Evolutionary conservation across 2,113 vertebrate species (phyloP), one percentile per base, ranked within the genome.

Genomic region (Phylloscopus whistleri): DNA sequence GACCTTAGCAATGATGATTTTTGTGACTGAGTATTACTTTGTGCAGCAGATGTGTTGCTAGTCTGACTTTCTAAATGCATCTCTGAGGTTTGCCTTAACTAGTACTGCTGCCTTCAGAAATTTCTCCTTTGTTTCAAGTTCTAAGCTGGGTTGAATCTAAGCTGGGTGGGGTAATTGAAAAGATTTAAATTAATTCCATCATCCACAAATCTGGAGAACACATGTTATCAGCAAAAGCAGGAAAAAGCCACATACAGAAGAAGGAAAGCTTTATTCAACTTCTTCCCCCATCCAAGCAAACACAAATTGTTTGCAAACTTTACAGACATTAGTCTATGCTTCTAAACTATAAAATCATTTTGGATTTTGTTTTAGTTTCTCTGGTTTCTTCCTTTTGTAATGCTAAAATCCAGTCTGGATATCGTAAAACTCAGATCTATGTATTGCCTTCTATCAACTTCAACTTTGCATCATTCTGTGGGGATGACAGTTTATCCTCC

Each of bases 201-300:
- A 48, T 94, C 74, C 93, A 83, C 70, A 88, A 96, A 94, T 95
- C 84, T 96, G 93, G 85, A 96, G 43, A 96, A 84, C 94, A 96
- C n/a, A 81, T 95, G 95, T 76, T 94, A 94, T 89, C 92, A 81
- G 76, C 58, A 72, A 81, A 86, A 81, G 18, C 52, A 53, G 33
- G 7, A 96, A 95, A 79, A 79, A 90, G 17, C 27, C 74, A 70
- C 68, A 87, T 43, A 76, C 0, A 4, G 77, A 91, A n/a, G 73
- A 85, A 59, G 22, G 53, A 87, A 85, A 80, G 15, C 20, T 95
- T 91, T 83, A 94, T 82, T 22, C 39, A 70, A 26, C 60, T 75
- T 79, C 62, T 87, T 21, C 44, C 44, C 31, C 31, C 56, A 18
- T 58, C 69, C 46, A 72, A 89, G 83, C 43, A 92, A 66, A 55